Evolutionary conservation across 2,797 vertebrate species (phyloP).

Genomic region (Labeo calbasu): DNA sequence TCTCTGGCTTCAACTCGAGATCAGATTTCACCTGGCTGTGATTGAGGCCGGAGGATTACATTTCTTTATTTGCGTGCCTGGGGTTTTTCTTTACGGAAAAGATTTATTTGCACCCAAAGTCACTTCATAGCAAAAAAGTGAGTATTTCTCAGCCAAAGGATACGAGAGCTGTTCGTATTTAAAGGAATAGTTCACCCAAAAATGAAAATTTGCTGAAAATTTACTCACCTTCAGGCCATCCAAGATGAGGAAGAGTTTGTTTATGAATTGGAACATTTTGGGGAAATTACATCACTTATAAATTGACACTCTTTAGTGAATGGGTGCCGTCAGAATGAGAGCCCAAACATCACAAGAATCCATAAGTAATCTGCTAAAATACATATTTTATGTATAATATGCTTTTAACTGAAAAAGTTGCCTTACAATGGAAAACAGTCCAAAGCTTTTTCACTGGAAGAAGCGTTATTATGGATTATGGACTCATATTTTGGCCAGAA

Average conservation of each 20-base stretch:
- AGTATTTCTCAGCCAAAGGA: background rate
- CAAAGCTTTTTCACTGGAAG: no score
- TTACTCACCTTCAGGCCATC: background rate
- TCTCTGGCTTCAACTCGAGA: background rate
- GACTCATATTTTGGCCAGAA: background rate
- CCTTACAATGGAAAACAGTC: no score
- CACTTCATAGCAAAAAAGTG: background rate
- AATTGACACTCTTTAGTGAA: background rate
- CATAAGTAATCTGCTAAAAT: background rate
- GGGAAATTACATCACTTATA: background rate
- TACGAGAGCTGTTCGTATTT: background rate
- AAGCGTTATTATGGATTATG: no score
- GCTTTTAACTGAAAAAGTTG: background rate
- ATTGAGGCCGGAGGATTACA: slow-evolving; percentile 20
- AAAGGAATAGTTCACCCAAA: background rate
- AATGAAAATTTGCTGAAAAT: background rate
- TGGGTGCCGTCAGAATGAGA: background rate
- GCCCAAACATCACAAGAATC: background rate
- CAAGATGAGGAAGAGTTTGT: background rate
- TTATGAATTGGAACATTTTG: background rate
- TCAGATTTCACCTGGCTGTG: slow-evolving; percentile 30
- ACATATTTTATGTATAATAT: no score
- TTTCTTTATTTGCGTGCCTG: slow-evolving; percentile 31
- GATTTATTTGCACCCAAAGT: slow-evolving; percentile 9
- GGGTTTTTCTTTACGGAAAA: slow-evolving; percentile 25